Base-by-base conservation (phyloP, 2,888 invertebrate genomes). In the Xylocampa areola region DNA sequence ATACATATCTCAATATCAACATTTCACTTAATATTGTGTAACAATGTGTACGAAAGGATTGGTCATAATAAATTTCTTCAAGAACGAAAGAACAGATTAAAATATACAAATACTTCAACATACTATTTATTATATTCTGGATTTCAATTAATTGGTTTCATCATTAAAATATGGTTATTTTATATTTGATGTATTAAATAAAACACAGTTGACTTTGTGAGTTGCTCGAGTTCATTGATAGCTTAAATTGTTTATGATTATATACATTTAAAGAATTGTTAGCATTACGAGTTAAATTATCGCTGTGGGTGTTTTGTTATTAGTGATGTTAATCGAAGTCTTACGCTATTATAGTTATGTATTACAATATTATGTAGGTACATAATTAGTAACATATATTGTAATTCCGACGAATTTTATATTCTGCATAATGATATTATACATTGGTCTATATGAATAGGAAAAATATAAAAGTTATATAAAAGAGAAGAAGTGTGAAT, bases 341-440 rank as follows among this genome's bases (percentile, higher is more conserved):
- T 64, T 37, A 63, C 57, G 43, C 47, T 45, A 60, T 67, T 47
- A 47, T 35, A 72, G 27, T 48, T 25, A n/a, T n/a, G n/a, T n/a
- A 49, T 40, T 21, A 32, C 47, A 44, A 36, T 58, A 60, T 67
- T n/a, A n/a, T n/a, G n/a, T n/a, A n/a, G n/a, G 4, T 49, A 73
- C 50, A 53, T 37, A 35, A 44, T 44, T 41, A 49, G 40, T 48
- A 66, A 33, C 14, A 2, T 17, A 35, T 32, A 52, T 41, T 44
- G 35, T 35, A 37, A 51, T 55, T 45, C 25, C 17, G 37, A 64
- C 40, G 23, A 35, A 48, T 50, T 39, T 19, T 37, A 54, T 45
- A 57, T 54, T 40, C 53, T 57, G 11, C 25, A 36, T 52, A 39
- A 39, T 47, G 32, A 40, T 39, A 8, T 37, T 48, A 50, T 40